Percentiles rank a stretch among this genome's conserved stretches.
Conservation (phyloP, 2,888 invertebrate species). For the Dryococelus australis region DNA sequence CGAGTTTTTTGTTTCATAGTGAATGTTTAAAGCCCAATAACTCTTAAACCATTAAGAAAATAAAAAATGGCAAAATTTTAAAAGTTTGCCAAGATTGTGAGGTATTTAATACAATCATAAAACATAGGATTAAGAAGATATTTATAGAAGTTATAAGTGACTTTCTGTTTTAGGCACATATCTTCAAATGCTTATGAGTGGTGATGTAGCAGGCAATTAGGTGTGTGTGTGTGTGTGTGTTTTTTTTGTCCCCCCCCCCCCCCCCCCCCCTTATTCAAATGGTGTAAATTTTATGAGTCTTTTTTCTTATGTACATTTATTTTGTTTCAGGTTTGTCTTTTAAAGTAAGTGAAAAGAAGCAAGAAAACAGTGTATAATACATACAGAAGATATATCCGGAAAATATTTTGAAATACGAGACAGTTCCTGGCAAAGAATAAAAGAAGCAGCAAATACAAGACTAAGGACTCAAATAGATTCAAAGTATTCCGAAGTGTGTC, state of each 20-base stretch:
- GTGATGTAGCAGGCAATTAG: neutral
- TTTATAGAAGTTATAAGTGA: neutral
- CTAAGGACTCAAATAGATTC: slow-evolving; percentile 26
- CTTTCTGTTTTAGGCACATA: slow-evolving; percentile 2
- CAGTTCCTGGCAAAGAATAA: slow-evolving; percentile 27
- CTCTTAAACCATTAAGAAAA: slow-evolving; percentile 8
- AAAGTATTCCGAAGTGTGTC: slow-evolving; percentile 21
- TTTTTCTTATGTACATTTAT: neutral
- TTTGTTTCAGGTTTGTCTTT: slow-evolving; percentile 11
- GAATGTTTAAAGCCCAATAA: slow-evolving; percentile 21
- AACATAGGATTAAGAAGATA: slow-evolving; percentile 16
- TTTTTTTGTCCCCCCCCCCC: too few relatives aligned
- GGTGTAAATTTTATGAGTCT: neutral
- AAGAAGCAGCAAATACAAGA: slow-evolving; percentile 24
- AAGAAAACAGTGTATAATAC: slow-evolving; percentile 17
- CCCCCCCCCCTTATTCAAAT: neutral
- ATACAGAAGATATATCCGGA: neutral
- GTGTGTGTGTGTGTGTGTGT: neutral
- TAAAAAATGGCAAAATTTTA: neutral
- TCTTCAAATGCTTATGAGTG: neutral
- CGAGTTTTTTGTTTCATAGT: neutral
- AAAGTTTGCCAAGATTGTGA: slow-evolving; percentile 11
- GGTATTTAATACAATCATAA: neutral
- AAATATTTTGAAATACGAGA: neutral
- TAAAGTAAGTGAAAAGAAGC: neutral